These are phyloP conservation scores for Rotaria socialis DNA, from an alignment of 2,888 invertebrate genomes.

Conservation along the genomic window DNA sequence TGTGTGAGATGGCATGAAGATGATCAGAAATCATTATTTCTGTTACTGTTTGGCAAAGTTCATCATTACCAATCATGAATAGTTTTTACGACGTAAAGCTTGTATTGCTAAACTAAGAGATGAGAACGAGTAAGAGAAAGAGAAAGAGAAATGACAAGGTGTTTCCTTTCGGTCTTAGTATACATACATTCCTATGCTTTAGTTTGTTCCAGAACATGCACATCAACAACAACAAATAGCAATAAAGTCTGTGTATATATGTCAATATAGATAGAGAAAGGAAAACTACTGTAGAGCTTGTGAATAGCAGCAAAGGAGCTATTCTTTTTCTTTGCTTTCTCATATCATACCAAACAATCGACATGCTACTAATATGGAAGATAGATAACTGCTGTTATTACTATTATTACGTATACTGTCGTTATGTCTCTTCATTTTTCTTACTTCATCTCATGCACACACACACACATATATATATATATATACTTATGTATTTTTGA, in stretches of 20 bases:
- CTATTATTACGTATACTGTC: conserved; percentile 5
- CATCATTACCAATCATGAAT: neutral
- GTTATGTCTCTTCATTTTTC: neutral
- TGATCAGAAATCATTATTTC: conserved; percentile 19
- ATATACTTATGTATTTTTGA: neutral
- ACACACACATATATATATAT: neutral
- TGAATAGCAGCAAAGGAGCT: neutral
- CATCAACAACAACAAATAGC: conserved; percentile 11
- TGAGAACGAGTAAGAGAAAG: neutral
- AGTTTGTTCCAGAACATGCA: neutral
- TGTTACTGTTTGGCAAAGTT: neutral
- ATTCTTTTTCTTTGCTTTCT: neutral
- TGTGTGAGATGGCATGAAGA: neutral
- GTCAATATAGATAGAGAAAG: neutral
- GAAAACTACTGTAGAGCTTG: neutral
- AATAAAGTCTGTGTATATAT: neutral
- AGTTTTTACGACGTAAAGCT: neutral
- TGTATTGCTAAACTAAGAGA: too few relatives aligned
- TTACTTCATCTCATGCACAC: neutral
- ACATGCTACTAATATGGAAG: neutral
- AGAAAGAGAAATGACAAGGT: neutral
- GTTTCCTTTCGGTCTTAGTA: neutral
- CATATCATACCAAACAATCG: neutral
- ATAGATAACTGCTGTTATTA: conserved; percentile 18
- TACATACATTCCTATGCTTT: neutral